phyloP scores from a whole-genome alignment of 2,113 vertebrate genomes.

The Pelodiscus sinensis region DNA sequence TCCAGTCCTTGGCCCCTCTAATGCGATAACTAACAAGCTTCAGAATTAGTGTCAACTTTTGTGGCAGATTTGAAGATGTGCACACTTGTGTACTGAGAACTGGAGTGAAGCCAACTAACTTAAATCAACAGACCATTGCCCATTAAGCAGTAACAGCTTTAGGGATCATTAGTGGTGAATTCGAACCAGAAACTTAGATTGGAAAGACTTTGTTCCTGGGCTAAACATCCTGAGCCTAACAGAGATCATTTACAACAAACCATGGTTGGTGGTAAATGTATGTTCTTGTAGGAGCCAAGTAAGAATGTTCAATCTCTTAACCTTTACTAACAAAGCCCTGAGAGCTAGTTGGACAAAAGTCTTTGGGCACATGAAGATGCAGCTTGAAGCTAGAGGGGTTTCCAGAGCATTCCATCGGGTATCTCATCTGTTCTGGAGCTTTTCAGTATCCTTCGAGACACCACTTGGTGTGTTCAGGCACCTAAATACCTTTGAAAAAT shows the following conservation, averaged over 20 bases:
- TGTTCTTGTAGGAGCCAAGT: not conserved
- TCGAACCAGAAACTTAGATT: not conserved
- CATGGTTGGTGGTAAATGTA: fast-evolving
- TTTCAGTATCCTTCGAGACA: too few species aligned
- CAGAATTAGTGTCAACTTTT: not conserved
- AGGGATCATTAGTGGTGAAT: fast-evolving
- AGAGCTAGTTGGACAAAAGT: too few species aligned
- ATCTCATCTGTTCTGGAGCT: too few species aligned
- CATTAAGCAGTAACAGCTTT: not conserved
- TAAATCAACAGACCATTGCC: fast-evolving
- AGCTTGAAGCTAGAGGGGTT: too few species aligned
- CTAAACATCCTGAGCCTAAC: not conserved
- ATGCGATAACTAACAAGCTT: slow-evolving; percentile 26
- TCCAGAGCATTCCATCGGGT: too few species aligned
- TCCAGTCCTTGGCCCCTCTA: slow-evolving; percentile 31
- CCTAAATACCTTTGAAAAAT: too few species aligned
- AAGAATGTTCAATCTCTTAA: too few species aligned
- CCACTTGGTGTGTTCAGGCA: too few species aligned
- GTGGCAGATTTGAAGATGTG: not conserved
- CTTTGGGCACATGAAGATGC: too few species aligned
- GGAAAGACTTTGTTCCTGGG: not conserved
- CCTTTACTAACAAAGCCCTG: too few species aligned
- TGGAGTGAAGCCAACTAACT: not conserved
- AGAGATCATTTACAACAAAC: not conserved
- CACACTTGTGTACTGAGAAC: fast-evolving